A percentile compares a stretch with the other conserved stretches of the same genome.
Conservation (phyloP, 2,797 vertebrate genomes). For the Morelia viridis region DNA sequence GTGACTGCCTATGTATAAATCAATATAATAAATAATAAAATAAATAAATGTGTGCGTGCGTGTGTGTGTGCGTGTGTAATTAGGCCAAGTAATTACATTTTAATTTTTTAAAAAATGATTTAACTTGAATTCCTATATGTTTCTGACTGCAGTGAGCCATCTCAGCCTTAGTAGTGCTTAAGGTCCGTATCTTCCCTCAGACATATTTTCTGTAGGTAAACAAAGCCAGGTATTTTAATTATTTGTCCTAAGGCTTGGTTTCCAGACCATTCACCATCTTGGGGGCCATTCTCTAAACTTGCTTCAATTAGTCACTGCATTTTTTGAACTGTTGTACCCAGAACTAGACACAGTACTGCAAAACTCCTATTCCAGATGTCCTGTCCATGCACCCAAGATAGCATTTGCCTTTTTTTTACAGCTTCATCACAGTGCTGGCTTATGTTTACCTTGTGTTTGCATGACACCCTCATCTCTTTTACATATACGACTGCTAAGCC, state of each 20-base stretch:
- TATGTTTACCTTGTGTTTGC: background rate
- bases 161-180: background rate
- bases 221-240: background rate
- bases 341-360: background rate
- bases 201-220: background rate
- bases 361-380: background rate
- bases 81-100: background rate
- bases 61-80: background rate
- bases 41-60: background rate
- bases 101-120: background rate
- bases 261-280: background rate
- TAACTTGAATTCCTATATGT: background rate
- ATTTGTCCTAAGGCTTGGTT: background rate
- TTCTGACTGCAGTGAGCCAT: background rate
- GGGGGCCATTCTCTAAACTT: background rate
- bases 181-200: background rate
- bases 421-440: background rate
- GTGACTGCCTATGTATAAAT: background rate
- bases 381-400: background rate
- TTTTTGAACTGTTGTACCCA: background rate
- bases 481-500: background rate
- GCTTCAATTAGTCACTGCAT: background rate
- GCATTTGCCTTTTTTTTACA: background rate
- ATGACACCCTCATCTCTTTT: background rate
- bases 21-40: background rate